These are phyloP conservation scores for Xestobium rufovillosum DNA, from an alignment of 2,888 invertebrate species.

Conservation along the genomic window DNA sequence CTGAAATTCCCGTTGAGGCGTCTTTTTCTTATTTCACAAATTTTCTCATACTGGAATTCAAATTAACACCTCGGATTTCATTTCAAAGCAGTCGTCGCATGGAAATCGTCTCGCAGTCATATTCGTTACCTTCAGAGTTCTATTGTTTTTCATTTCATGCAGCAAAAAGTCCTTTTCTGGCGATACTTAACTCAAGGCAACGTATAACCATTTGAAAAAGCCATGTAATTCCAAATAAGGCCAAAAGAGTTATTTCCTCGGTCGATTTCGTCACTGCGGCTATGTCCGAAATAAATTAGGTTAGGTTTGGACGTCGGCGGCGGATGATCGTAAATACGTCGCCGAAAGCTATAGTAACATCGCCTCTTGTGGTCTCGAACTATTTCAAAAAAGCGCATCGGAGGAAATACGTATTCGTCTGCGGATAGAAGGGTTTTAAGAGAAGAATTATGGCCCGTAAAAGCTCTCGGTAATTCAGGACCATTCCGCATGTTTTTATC, in stretches of 20 bases:
- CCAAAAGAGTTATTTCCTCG: constrained; percentile 27
- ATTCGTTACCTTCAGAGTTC: no score
- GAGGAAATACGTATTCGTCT: no score
- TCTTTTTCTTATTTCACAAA: no score
- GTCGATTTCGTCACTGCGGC: constrained; percentile 22
- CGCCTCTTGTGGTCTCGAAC: constrained; percentile 26
- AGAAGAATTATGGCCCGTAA: constrained; percentile 27
- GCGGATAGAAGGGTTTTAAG: constrained; percentile 30
- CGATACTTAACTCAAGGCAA: no score
- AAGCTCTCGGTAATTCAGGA: not conserved
- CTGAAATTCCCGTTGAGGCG: no score
- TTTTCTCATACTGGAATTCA: no score
- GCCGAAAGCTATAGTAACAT: constrained; percentile 33
- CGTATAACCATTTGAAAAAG: constrained; percentile 3
- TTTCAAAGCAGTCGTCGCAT: no score
- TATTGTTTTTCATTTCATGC: no score
- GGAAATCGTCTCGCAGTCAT: no score
- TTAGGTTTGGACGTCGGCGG: constrained; percentile 35
- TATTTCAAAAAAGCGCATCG: constrained; percentile 27
- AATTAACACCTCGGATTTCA: no score
- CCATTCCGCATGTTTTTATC: not conserved
- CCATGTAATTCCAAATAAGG: constrained; percentile 29
- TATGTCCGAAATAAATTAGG: constrained; percentile 39
- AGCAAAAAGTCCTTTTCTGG: no score
- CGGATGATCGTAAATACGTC: constrained; percentile 39